These are phyloP conservation scores for Platypus cylindrus DNA, from an alignment of 2,888 invertebrate genomes.

Conservation along the genomic window DNA sequence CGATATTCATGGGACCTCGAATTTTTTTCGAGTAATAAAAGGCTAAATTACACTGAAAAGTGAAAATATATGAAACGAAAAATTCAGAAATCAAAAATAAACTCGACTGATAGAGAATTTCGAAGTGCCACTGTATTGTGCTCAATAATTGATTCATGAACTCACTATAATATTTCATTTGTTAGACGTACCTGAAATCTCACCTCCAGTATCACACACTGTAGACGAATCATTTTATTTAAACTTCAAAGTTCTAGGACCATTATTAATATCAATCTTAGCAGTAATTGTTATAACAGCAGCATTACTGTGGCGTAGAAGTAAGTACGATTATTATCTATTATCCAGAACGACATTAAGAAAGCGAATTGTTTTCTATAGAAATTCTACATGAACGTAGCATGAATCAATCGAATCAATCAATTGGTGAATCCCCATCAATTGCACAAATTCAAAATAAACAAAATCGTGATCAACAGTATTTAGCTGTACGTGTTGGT, in stretches of 20 bases:
- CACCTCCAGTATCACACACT: constrained; percentile 54
- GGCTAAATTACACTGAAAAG: too few species aligned
- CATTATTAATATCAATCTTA: constrained; percentile 53
- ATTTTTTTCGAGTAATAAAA: too few species aligned
- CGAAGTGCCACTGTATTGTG: too few species aligned
- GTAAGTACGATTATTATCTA: constrained; percentile 37
- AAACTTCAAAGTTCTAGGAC: constrained; percentile 47
- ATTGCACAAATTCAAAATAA: constrained; percentile 70
- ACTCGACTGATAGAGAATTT: too few species aligned
- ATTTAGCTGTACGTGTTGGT: constrained; percentile 48
- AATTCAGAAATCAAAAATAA: too few species aligned
- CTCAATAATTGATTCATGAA: too few species aligned
- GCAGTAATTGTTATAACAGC: constrained; percentile 53
- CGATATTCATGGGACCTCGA: too few species aligned
- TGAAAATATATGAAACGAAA: too few species aligned
- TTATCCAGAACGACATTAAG: too few species aligned
- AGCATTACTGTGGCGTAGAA: constrained; percentile 58
- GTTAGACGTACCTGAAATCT: constrained; percentile 47
- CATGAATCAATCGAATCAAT: constrained; percentile 36
- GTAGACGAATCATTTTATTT: constrained; percentile 52
- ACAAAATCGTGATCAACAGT: constrained; percentile 66
- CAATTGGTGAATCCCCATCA: constrained; percentile 63
- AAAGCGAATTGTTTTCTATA: too few species aligned
- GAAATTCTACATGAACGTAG: constrained; percentile 38
- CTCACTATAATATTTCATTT: constrained; percentile 2